Percentiles rank a stretch among this genome's conserved stretches.
Evolutionary conservation across 2,797 vertebrate species (phyloP).

Genomic region (Rhabdomys pumilio): DNA sequence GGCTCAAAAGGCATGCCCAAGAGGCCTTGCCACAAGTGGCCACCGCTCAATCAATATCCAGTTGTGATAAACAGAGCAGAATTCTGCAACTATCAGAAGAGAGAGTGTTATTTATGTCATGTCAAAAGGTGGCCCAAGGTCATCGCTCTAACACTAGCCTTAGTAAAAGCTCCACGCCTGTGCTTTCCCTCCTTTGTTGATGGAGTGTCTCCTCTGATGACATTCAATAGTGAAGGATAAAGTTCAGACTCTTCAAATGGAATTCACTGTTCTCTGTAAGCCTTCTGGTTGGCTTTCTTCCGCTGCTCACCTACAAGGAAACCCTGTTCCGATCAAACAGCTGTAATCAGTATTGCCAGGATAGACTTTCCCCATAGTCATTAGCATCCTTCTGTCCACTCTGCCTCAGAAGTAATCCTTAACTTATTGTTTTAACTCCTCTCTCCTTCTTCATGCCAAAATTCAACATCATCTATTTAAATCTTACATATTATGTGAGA

Average conservation of each 20-base stretch:
- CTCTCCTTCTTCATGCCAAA: background rate
- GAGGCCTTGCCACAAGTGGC: slow-evolving; percentile 57
- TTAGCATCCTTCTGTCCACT: background rate
- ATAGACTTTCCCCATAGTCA: background rate
- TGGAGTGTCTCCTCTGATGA: slow-evolving; percentile 54
- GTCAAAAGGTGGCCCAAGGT: slow-evolving; percentile 34
- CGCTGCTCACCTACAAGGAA: background rate
- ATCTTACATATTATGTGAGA: background rate
- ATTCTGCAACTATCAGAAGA: slow-evolving; percentile 57
- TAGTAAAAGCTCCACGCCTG: slow-evolving; percentile 14
- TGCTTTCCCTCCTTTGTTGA: slow-evolving; percentile 68
- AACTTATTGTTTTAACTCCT: background rate
- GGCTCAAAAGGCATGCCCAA: slow-evolving; percentile 50
- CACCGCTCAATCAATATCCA: slow-evolving; percentile 54
- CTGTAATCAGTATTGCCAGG: background rate
- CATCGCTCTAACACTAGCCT: background rate
- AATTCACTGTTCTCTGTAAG: background rate
- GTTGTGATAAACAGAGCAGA: slow-evolving; percentile 54
- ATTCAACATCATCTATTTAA: background rate
- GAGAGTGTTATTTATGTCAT: slow-evolving; percentile 21
- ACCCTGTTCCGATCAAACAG: background rate
- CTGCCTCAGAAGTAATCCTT: background rate
- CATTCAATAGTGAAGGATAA: slow-evolving; percentile 43
- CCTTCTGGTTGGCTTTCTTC: slow-evolving; percentile 10
- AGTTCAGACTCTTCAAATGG: slow-evolving; percentile 51